These are phyloP conservation scores for Toxotes lorentzi DNA, from an alignment of 2,797 vertebrate species.

Conservation along the genomic window DNA sequence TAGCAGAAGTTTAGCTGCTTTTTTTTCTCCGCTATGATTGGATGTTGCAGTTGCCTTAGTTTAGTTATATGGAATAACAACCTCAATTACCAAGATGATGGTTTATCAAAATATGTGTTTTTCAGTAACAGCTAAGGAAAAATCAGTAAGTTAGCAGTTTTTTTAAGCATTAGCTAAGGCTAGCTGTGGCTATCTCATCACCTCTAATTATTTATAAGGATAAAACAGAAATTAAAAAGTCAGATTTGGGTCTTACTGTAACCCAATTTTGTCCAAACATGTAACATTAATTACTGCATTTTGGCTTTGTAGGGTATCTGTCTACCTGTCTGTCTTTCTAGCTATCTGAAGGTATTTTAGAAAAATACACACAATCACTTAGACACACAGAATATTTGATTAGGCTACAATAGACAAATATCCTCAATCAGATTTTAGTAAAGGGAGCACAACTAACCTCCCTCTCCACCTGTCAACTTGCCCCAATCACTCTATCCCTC, in stretches of 20 bases:
- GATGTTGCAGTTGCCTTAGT: background rate
- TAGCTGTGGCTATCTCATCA: background rate
- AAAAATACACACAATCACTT: conserved; percentile 21
- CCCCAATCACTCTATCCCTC: conserved; percentile 79
- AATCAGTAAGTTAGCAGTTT: background rate
- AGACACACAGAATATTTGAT: conserved; percentile 48
- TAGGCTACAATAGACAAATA: conserved; percentile 66
- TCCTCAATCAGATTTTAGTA: conserved; percentile 64
- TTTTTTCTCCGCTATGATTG: no score
- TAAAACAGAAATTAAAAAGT: background rate
- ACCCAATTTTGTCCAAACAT: background rate
- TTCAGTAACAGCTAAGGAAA: background rate
- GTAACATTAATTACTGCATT: background rate
- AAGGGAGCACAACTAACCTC: conserved; percentile 82
- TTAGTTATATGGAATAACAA: background rate
- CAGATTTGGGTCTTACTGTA: background rate
- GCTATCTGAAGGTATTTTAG: conserved; percentile 25
- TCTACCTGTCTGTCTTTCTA: conserved; percentile 27
- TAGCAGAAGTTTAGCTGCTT: no score
- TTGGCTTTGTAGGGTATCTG: background rate
- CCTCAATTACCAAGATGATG: no score
- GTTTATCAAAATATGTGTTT: background rate
- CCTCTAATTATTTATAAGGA: background rate
- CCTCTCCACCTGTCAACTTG: conserved; percentile 73
- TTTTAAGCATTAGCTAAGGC: background rate